These are phyloP conservation scores for Hippolais icterina DNA, from an alignment of 2,113 vertebrate species.

Conservation along the genomic window DNA sequence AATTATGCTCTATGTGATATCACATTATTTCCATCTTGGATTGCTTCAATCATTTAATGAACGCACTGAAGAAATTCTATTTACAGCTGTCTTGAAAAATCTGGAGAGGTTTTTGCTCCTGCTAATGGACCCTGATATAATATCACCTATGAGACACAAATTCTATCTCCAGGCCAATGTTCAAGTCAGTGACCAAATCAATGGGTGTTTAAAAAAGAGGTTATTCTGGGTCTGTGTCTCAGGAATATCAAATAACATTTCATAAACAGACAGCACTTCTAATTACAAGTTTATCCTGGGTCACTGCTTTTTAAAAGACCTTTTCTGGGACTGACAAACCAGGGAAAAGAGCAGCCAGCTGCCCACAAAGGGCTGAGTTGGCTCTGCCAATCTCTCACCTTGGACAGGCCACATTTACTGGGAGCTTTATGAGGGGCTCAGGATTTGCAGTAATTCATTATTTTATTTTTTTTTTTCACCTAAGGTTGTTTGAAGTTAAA, in stretches of 20 bases:
- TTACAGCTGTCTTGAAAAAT: background rate
- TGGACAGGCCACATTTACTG: background rate
- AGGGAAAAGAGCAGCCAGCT: background rate
- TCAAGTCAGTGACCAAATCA: background rate
- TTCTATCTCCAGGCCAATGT: background rate
- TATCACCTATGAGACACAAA: background rate
- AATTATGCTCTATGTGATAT: background rate
- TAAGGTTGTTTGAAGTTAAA: background rate
- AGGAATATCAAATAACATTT: background rate
- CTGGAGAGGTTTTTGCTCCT: background rate
- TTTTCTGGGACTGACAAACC: background rate
- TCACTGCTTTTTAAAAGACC: background rate
- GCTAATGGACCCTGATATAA: background rate
- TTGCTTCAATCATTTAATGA: background rate
- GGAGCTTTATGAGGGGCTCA: background rate
- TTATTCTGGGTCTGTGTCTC: background rate
- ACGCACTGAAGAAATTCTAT: background rate
- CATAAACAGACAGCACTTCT: background rate
- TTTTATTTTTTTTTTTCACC: no score
- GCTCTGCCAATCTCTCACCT: background rate
- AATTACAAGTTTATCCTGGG: background rate
- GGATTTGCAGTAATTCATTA: background rate
- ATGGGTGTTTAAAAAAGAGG: background rate
- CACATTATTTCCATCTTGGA: background rate
- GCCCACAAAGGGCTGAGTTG: background rate